phyloP scores from a whole-genome alignment of 1,140 invertebrate genomes.

The Orchestia grillus region DNA sequence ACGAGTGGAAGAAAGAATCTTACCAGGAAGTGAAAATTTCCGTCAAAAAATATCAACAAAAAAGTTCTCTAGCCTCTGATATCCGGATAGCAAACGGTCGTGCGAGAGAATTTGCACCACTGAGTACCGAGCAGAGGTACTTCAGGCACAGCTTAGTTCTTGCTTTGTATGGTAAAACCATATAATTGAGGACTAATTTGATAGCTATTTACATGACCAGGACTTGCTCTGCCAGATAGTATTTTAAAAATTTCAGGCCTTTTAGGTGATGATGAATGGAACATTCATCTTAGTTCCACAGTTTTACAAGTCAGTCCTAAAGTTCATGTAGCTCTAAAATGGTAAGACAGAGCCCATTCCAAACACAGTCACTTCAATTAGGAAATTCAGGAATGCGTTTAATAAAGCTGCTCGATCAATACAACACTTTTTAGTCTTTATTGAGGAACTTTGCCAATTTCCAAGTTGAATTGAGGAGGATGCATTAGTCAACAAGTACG shows the following conservation, averaged over 20 bases:
- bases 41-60: too few relatives aligned
- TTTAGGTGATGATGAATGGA: too few relatives aligned
- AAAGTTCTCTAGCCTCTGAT: not conserved
- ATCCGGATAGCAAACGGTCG: not conserved
- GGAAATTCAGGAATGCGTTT: not conserved
- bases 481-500: slow-evolving; percentile 7
- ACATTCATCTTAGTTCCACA: not conserved
- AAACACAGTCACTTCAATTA: not conserved
- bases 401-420: slow-evolving; percentile 8
- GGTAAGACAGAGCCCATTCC: not conserved
- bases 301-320: not conserved
- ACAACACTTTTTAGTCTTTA: not conserved
- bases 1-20: too few relatives aligned
- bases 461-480: not conserved
- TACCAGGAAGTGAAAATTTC: too few relatives aligned
- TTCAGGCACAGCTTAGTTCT: too few relatives aligned
- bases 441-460: not conserved
- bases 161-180: too few relatives aligned
- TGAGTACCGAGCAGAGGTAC: too few relatives aligned
- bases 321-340: not conserved
- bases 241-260: too few relatives aligned
- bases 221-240: too few relatives aligned
- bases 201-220: too few relatives aligned
- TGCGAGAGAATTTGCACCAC: not conserved
- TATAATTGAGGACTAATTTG: too few relatives aligned